Base-by-base conservation (phyloP, 2,113 vertebrate genomes). In the Grammomys dolichurus region DNA sequence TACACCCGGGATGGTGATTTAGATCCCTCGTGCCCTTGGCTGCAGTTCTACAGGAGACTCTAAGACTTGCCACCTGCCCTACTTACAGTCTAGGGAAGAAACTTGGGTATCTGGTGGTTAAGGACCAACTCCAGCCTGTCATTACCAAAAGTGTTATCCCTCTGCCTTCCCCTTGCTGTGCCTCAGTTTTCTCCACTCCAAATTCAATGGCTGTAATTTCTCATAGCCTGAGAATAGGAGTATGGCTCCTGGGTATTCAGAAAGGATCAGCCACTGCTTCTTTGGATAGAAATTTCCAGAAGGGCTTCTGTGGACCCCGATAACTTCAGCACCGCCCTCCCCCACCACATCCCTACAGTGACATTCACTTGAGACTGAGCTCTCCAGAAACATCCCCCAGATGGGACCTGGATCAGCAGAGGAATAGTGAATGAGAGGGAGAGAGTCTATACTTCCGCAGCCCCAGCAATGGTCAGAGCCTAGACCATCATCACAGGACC, bases 221-320 rank as follows among this genome's bases (percentile, higher is more conserved):
- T 4, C 1, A 1, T 26, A 43, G 7, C 46, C 40, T 28, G 69
- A 9, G 43, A 9, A 5, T 3, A 0, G 4, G 16, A 7, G 4
- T 1, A 7, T 26, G 82, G 40, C 31, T 24, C 73, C 43, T 7
- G 17, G 24, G 14, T 7, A 0, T 11, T 46, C 56, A 22, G 36
- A n/a, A 72, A 73, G 19, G 28, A 7, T 4, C 7, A 3, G 75
- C 7, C 0, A 9, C 58, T 11, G 10, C 40, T 4, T 40, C 14
- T 8, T 4, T 17, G 5, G 13, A 7, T 36, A 19, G 56, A 10
- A 43, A 22, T 8, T 58, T 69, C 24, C 5, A 1, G 43, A 22
- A 12, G 46, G 40, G 56, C 7, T 36, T 13, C 56, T 0, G 0
- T 0, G 1, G 51, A 5, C 10, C 54, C 13, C 0, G 0, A 63